Conservation (phyloP, 1,140 invertebrate genomes). For the Pseudoatta argentina region DNA sequence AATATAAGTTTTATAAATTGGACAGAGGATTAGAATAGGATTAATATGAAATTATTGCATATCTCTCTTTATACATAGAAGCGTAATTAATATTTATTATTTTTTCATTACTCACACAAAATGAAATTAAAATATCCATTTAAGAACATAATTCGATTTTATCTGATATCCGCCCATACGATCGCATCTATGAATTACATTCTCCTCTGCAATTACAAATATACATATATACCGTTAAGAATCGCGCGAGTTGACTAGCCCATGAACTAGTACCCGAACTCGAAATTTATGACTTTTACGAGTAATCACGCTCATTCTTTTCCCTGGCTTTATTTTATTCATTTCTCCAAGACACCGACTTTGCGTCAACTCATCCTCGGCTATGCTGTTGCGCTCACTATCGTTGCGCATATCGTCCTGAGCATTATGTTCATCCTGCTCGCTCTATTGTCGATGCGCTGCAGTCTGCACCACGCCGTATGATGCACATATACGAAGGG, state of each 20-base stretch:
- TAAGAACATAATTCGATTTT: slow-evolving; percentile 14
- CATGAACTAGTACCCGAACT: slow-evolving; percentile 41
- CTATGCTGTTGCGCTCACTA: not conserved
- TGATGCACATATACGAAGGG: slow-evolving; percentile 6
- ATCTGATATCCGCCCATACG: not conserved
- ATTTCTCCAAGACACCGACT: not conserved
- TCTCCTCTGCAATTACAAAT: not conserved
- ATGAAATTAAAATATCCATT: not conserved
- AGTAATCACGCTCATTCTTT: slow-evolving; percentile 9
- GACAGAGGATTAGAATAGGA: not conserved
- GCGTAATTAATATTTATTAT: slow-evolving; percentile 16
- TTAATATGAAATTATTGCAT: not conserved
- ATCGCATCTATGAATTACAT: not conserved
- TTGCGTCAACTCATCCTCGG: not conserved
- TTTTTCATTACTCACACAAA: not conserved
- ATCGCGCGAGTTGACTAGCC: too few relatives aligned
- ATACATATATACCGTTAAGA: not conserved
- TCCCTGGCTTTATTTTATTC: not conserved
- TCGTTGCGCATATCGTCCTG: slow-evolving; percentile 20
- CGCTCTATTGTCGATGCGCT: not conserved
- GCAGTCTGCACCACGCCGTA: too few relatives aligned
- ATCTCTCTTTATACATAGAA: slow-evolving; percentile 4
- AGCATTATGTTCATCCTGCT: not conserved
- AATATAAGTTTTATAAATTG: not conserved
- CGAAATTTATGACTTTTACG: slow-evolving; percentile 56